A percentile compares a stretch with the other conserved stretches of the same genome.
Evolutionary conservation across 2,888 invertebrate species (phyloP).

Genomic region (Parasteatoda lunata): DNA sequence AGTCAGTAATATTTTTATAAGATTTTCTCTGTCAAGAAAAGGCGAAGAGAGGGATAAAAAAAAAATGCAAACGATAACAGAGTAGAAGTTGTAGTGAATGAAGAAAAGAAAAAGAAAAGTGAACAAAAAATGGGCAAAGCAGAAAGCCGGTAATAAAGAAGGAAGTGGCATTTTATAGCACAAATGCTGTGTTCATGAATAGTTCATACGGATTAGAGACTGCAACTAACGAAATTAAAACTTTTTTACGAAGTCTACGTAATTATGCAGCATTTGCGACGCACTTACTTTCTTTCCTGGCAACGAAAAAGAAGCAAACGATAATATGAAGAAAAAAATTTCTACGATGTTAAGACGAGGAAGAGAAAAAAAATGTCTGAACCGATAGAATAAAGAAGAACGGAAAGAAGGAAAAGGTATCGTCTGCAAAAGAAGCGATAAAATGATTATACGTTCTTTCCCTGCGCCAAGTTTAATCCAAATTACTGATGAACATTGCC

Average conservation of each 20-base stretch:
- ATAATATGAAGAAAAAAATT: conserved; percentile 43
- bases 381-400: conserved; percentile 61
- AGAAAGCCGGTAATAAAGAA: conserved; percentile 61
- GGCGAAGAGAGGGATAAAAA: conserved; percentile 7
- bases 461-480: conserved; percentile 67
- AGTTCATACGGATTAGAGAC: conserved; percentile 68
- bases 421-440: conserved; percentile 66
- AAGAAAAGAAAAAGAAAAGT: conserved; percentile 23
- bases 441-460: conserved; percentile 68
- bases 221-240: conserved; percentile 67
- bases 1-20: conserved; percentile 68
- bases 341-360: conserved; percentile 32
- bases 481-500: conserved; percentile 69
- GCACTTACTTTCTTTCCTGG: conserved; percentile 56
- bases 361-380: conserved; percentile 57
- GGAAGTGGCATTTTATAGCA: conserved; percentile 65
- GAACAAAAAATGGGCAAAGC: conserved; percentile 16
- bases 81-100: neutral
- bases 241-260: conserved; percentile 68
- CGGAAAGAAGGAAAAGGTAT: conserved; percentile 60
- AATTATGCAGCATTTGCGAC: conserved; percentile 68
- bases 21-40: conserved; percentile 66
- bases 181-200: conserved; percentile 65
- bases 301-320: conserved; percentile 56
- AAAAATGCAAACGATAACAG: conserved; percentile 4